Percentiles rank a stretch among this genome's conserved stretches.
phyloP scores from a whole-genome alignment of 2,888 invertebrate genomes.

The Brachycybe producta region DNA sequence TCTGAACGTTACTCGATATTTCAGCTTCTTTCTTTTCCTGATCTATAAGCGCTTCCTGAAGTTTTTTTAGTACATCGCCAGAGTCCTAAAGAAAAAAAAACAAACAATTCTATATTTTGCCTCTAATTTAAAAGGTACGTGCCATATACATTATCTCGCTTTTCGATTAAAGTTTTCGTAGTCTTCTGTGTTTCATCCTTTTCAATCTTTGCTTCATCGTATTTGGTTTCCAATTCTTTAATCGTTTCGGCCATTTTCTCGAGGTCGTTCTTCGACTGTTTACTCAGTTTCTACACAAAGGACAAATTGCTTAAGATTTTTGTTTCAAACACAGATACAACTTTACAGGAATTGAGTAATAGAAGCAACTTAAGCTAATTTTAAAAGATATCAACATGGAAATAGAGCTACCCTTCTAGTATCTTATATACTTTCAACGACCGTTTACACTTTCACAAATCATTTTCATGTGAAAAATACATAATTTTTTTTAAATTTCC shows the following conservation, averaged over 20 bases:
- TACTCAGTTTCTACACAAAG: slow-evolving; percentile 18
- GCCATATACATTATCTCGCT: not conserved
- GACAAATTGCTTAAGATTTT: too few species aligned
- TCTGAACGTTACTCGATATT: slow-evolving; percentile 47
- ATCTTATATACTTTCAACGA: too few species aligned
- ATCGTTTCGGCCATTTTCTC: slow-evolving; percentile 25
- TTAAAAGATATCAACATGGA: too few species aligned
- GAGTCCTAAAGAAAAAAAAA: slow-evolving; percentile 43
- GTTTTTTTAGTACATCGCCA: slow-evolving; percentile 47
- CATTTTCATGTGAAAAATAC: not conserved
- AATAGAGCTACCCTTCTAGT: too few species aligned
- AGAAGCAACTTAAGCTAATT: too few species aligned
- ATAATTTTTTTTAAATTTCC: not conserved
- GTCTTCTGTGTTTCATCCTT: not conserved
- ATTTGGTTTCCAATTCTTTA: slow-evolving; percentile 53
- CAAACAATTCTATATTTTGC: not conserved
- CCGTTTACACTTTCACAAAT: too few species aligned
- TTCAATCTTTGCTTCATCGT: not conserved
- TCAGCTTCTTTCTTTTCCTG: slow-evolving; percentile 55
- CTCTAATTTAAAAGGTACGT: not conserved
- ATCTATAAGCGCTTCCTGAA: slow-evolving; percentile 50
- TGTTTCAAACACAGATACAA: too few species aligned
- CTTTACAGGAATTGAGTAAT: too few species aligned
- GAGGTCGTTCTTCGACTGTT: slow-evolving; percentile 40
- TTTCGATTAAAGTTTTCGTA: not conserved